Percentiles rank a stretch among this genome's conserved stretches.
Conservation (phyloP, 2,113 vertebrate species). For the Pungitius pungitius region DNA sequence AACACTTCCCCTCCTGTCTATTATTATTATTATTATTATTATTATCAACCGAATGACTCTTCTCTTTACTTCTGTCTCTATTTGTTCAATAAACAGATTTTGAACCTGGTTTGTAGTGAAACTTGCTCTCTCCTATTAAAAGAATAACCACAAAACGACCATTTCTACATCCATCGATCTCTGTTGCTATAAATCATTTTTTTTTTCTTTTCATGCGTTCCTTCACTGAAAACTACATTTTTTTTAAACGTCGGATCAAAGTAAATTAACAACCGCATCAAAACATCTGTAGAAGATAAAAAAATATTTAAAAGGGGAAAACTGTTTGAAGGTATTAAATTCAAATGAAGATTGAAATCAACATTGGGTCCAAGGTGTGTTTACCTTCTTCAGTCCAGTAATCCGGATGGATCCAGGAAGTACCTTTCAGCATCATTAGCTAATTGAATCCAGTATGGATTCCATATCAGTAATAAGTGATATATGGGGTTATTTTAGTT, state of each 20-base stretch:
- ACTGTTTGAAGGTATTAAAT: background rate
- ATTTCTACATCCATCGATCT: background rate
- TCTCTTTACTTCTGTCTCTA: background rate
- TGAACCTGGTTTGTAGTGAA: too few species aligned
- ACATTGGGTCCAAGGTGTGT: constrained; percentile 34
- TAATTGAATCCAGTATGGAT: constrained; percentile 79
- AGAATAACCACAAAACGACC: background rate
- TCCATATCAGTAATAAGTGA: constrained; percentile 79
- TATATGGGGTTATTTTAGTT: constrained; percentile 78
- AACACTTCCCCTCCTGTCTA: background rate
- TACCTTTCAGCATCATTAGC: constrained; percentile 72
- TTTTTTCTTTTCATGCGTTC: background rate
- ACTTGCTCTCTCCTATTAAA: too few species aligned
- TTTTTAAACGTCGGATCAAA: background rate
- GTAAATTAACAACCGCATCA: background rate
- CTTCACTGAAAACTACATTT: background rate
- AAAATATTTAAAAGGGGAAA: background rate
- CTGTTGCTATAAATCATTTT: background rate
- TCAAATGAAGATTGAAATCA: background rate
- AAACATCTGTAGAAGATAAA: too few species aligned
- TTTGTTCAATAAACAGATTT: too few species aligned
- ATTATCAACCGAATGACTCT: background rate
- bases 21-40: too few species aligned
- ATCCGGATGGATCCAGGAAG: constrained; percentile 72
- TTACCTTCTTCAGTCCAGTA: constrained; percentile 31